Evolutionary conservation across 2,113 vertebrate species (phyloP).

Genomic region (Muntiacus muntjak): DNA sequence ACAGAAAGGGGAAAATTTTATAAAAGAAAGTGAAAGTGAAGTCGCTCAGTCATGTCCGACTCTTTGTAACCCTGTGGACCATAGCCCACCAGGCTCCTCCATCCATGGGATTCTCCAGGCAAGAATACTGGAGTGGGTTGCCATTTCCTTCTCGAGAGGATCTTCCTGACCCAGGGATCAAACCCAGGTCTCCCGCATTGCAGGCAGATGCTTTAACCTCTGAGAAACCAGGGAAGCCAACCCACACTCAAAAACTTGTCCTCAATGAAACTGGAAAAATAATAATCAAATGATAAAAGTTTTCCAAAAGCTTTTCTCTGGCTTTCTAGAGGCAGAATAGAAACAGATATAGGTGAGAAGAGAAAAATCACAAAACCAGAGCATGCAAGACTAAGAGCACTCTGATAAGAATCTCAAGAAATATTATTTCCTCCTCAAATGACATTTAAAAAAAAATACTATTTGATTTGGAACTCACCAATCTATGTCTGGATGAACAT

Average conservation of each 20-base stretch:
- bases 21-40: background rate
- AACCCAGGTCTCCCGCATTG: no score
- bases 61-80: no score
- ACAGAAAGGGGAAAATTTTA: background rate
- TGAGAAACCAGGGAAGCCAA: background rate
- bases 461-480: constrained; percentile 50
- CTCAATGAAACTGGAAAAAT: background rate
- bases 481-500: background rate
- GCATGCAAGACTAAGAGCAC: background rate
- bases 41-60: no score
- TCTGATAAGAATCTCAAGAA: background rate
- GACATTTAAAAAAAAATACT: background rate
- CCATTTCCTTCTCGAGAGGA: no score
- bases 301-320: background rate
- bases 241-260: background rate
- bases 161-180: no score
- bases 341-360: constrained; percentile 1
- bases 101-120: no score
- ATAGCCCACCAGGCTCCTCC: no score
- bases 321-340: background rate
- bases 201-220: no score
- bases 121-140: no score
- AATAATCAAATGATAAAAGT: background rate
- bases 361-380: background rate
- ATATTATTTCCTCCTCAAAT: background rate